These are phyloP conservation scores for Todus mexicanus DNA, from an alignment of 2,797 vertebrate genomes.

Conservation along the genomic window DNA sequence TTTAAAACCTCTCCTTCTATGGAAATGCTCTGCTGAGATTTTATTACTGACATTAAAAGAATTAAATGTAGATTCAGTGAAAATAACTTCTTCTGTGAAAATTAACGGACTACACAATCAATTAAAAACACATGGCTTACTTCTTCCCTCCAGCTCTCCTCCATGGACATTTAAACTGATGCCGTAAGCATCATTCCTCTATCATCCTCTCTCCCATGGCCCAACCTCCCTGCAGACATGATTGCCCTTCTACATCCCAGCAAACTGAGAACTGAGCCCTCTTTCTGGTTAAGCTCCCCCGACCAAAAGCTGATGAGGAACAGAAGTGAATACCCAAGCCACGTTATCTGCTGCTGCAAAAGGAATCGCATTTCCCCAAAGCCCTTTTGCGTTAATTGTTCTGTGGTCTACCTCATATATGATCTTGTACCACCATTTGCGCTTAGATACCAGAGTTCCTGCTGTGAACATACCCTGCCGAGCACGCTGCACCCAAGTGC, in stretches of 20 bases:
- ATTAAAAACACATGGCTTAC: background rate
- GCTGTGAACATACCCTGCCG: slow-evolving; percentile 77
- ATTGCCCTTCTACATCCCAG: background rate
- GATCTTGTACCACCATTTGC: background rate
- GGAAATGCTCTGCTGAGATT: background rate
- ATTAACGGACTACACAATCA: background rate
- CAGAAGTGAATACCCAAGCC: background rate
- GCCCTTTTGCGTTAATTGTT: background rate
- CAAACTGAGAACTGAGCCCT: background rate
- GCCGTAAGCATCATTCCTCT: background rate
- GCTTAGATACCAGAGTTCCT: background rate
- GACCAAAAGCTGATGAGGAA: background rate
- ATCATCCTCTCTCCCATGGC: background rate
- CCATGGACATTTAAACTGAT: background rate
- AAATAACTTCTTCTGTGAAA: background rate
- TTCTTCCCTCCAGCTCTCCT: background rate
- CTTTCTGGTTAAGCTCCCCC: background rate
- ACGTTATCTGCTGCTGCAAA: background rate
- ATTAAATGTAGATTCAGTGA: background rate
- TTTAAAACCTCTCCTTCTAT: background rate
- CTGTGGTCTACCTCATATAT: background rate
- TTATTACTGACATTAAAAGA: slow-evolving; percentile 10
- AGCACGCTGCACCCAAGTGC: slow-evolving; percentile 85
- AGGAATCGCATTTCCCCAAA: background rate
- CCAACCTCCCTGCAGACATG: background rate